Evolutionary conservation across 2,888 invertebrate genomes (phyloP).

Genomic region (Watsonalla binaria): DNA sequence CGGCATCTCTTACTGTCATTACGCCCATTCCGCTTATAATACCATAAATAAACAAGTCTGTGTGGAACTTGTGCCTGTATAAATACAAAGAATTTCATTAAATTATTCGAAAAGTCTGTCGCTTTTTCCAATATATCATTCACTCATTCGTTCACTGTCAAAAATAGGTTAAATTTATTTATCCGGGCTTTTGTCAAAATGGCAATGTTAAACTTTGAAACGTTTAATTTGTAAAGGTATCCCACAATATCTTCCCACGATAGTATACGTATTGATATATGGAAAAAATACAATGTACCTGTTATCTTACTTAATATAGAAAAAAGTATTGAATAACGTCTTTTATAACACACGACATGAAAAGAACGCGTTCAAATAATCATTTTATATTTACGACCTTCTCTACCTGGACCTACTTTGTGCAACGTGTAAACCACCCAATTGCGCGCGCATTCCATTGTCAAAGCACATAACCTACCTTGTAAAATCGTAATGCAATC

Average conservation of each 20-base stretch:
- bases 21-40: no score
- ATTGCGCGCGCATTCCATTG: slow-evolving; percentile 62
- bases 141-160: not conserved
- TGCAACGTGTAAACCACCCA: slow-evolving; percentile 40
- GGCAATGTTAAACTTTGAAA: not conserved
- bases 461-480: slow-evolving; percentile 61
- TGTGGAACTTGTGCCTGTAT: no score
- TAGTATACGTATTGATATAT: no score
- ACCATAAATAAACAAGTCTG: no score
- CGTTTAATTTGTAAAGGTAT: slow-evolving; percentile 5
- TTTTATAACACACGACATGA: no score
- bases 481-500: slow-evolving; percentile 41
- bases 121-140: not conserved
- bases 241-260: slow-evolving; percentile 18
- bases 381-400: slow-evolving; percentile 21
- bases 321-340: not conserved
- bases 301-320: not conserved
- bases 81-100: no score
- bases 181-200: not conserved
- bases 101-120: no score
- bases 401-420: slow-evolving; percentile 31
- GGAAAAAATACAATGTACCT: slow-evolving; percentile 9
- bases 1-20: no score
- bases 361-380: slow-evolving; percentile 4
- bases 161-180: not conserved